Evolutionary conservation across 2,888 invertebrate species (phyloP).

Genomic region (Allophyes oxyacanthae): DNA sequence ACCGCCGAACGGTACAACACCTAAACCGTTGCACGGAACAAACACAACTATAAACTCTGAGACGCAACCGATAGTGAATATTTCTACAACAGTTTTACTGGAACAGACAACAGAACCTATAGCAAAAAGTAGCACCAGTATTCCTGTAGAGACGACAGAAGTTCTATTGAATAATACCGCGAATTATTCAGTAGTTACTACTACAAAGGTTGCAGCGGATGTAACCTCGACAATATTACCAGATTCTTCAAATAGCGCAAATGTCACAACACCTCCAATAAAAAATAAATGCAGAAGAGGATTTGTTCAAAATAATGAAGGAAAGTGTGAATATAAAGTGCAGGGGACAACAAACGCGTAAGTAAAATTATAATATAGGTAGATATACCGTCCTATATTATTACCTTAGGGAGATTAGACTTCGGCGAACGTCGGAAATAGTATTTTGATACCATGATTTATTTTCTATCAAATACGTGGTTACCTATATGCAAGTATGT

Average conservation of each 20-base stretch:
- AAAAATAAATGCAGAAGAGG: slow-evolving; percentile 77
- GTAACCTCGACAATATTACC: slow-evolving; percentile 30
- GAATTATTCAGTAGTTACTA: slow-evolving; percentile 29
- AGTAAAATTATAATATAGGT: slow-evolving; percentile 56
- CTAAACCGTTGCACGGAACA: slow-evolving; percentile 77
- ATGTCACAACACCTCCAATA: slow-evolving; percentile 32
- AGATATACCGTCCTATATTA: background rate
- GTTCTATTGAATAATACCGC: slow-evolving; percentile 18
- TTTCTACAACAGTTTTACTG: slow-evolving; percentile 41
- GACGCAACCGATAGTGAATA: slow-evolving; percentile 62
- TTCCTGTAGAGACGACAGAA: slow-evolving; percentile 49
- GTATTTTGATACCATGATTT: too few relatives aligned
- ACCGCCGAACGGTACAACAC: slow-evolving; percentile 85
- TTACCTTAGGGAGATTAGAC: too few relatives aligned
- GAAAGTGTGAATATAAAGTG: slow-evolving; percentile 79
- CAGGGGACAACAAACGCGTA: slow-evolving; percentile 81
- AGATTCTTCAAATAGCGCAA: slow-evolving; percentile 37
- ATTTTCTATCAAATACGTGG: too few relatives aligned
- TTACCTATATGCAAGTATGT: too few relatives aligned
- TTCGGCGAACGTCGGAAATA: too few relatives aligned
- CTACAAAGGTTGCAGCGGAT: slow-evolving; percentile 30
- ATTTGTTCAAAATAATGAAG: slow-evolving; percentile 76
- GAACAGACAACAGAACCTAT: slow-evolving; percentile 54
- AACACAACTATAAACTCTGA: slow-evolving; percentile 56
- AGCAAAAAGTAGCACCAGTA: slow-evolving; percentile 49